These are phyloP conservation scores for Ormyrus thymus DNA, from an alignment of 2,888 invertebrate genomes.

Conservation along the genomic window DNA sequence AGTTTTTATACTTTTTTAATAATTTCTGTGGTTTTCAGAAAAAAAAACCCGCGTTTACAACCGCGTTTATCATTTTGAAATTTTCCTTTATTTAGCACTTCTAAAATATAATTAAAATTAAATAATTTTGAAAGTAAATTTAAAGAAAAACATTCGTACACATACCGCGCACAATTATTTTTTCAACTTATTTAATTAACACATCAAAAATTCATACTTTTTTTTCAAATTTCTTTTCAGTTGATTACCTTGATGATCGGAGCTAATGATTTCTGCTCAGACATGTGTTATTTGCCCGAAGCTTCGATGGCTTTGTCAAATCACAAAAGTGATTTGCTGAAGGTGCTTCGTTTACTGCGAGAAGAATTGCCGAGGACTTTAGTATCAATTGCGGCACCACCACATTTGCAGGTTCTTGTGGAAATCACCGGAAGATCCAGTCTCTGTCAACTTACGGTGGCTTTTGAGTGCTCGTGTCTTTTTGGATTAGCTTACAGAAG, in stretches of 20 bases:
- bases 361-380: constrained; percentile 80
- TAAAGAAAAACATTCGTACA: background rate
- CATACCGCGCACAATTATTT: background rate
- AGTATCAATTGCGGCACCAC: constrained; percentile 77
- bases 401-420: constrained; percentile 74
- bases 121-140: background rate
- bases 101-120: background rate
- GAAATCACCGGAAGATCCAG: constrained; percentile 69
- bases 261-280: constrained; percentile 79
- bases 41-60: background rate
- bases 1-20: background rate
- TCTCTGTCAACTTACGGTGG: constrained; percentile 74
- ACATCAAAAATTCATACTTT: background rate
- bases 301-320: constrained; percentile 72
- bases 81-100: background rate
- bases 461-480: constrained; percentile 78
- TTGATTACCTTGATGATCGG: constrained; percentile 79
- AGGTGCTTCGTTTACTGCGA: constrained; percentile 76
- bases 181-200: background rate
- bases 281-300: constrained; percentile 76
- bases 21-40: background rate
- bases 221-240: constrained; percentile 67
- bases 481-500: constrained; percentile 72
- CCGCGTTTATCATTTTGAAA: background rate
- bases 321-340: constrained; percentile 76